Base-by-base conservation (phyloP, 1,140 invertebrate genomes). In the Psilanteris sp. region DNA sequence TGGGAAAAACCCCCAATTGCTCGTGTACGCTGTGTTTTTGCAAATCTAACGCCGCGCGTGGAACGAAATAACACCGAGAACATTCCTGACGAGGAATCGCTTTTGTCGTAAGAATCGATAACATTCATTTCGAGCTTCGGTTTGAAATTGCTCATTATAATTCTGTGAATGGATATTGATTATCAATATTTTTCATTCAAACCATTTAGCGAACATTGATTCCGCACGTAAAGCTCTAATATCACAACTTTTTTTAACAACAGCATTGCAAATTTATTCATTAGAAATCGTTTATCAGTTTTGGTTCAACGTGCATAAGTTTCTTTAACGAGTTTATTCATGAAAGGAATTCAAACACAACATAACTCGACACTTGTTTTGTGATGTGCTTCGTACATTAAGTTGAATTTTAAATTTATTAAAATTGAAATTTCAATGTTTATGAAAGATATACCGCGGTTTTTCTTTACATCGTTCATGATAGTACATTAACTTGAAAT, bases 141-240 rank as follows among this genome's bases (percentile, higher is more conserved):
- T 22, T 15, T 6, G 11, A 22, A 39, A 22, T 39, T 3, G 6
- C 4, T 39, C 16, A 7, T 39, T 39, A 10, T 22, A 39, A 39
- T 43, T 43, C 39, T 26, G 18, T 26, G 39, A 43, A 43, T 18
- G 10, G 8, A 43, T 26, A 43, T 43, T 13, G 10, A 43, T 43
- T n/a, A n/a, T n/a, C n/a, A n/a, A n/a, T n/a, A n/a, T 43, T 26
- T 43, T 26, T 8, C 39, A 14, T 8, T 8, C 10, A 26, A 43
- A 14, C 2, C 8, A n/a, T 26, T 43, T 13, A 26, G 18, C 9
- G 14, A 43, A 43, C 14, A 24, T 14, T 26, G 39, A 43, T 43
- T 43, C 14, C 22, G 18, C 39, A 43, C 39, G 39, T 43, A 26
- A 22, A 43, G 9, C 10, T 8, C 11, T 8, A 8, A 8, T 24